Evolutionary conservation across 2,888 invertebrate genomes (phyloP).

Genomic region (Tiliacea aurago): DNA sequence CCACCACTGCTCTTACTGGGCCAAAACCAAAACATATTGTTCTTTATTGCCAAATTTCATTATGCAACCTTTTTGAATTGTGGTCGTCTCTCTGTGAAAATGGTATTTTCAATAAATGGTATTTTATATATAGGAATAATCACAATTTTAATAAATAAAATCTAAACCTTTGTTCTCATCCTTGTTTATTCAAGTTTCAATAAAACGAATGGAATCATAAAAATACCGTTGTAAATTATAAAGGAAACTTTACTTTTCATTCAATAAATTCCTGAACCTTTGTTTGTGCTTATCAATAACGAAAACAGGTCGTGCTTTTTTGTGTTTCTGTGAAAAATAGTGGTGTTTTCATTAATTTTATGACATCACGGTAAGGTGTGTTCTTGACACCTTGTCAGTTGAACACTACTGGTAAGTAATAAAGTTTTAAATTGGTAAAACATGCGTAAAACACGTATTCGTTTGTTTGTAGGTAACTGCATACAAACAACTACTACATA

Average conservation of each 20-base stretch:
- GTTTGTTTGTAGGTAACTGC: too few species aligned
- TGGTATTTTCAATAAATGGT: not conserved
- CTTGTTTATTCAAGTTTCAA: not conserved
- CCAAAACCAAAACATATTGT: too few species aligned
- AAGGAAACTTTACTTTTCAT: not conserved
- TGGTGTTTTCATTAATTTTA: not conserved
- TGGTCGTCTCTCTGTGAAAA: not conserved
- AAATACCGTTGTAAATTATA: not conserved
- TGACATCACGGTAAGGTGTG: not conserved
- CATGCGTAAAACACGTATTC: not conserved
- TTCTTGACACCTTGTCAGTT: not conserved
- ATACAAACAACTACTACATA: too few species aligned
- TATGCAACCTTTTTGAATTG: not conserved
- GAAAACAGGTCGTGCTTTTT: not conserved
- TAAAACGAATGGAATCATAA: constrained; percentile 2
- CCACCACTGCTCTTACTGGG: too few species aligned
- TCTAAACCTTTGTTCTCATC: not conserved
- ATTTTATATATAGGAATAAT: too few species aligned
- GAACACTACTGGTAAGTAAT: not conserved
- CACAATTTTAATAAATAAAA: not conserved
- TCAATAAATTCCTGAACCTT: not conserved
- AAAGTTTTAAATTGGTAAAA: not conserved
- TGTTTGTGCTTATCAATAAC: not conserved
- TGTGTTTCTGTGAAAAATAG: not conserved
- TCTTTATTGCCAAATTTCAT: not conserved